phyloP scores from a whole-genome alignment of 2,113 vertebrate genomes.

The Carlito syrichta region DNA sequence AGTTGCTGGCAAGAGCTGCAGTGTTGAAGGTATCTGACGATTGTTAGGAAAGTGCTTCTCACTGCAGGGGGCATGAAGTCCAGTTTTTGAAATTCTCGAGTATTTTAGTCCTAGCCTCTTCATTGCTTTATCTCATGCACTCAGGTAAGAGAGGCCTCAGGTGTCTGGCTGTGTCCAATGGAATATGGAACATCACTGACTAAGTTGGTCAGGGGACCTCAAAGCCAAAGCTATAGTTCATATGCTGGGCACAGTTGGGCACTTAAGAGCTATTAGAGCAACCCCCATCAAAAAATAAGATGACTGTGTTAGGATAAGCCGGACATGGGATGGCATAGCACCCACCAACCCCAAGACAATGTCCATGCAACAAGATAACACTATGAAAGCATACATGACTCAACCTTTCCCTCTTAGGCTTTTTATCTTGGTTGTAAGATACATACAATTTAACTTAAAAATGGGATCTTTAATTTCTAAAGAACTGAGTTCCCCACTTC shows the following conservation, averaged over 20 bases:
- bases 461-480: not conserved
- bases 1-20: not conserved
- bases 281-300: not conserved
- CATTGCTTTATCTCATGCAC: not conserved
- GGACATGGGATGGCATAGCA: not conserved
- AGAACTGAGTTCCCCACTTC: not conserved
- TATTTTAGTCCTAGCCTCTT: not conserved
- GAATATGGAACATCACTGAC: not conserved
- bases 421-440: not conserved
- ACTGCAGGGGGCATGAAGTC: not conserved
- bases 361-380: not conserved
- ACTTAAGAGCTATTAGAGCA: not conserved
- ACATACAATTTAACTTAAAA: not conserved
- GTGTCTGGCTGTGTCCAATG: not conserved
- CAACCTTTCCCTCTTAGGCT: not conserved
- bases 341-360: not conserved
- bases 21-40: not conserved
- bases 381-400: not conserved
- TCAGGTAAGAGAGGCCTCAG: not conserved
- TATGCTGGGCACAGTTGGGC: not conserved
- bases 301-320: not conserved
- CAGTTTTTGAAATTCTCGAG: not conserved
- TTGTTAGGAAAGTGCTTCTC: not conserved
- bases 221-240: not conserved
- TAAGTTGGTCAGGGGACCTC: not conserved